These are phyloP conservation scores for Poeciliopsis presidionis DNA, from an alignment of 2,797 vertebrate species.

Conservation along the genomic window DNA sequence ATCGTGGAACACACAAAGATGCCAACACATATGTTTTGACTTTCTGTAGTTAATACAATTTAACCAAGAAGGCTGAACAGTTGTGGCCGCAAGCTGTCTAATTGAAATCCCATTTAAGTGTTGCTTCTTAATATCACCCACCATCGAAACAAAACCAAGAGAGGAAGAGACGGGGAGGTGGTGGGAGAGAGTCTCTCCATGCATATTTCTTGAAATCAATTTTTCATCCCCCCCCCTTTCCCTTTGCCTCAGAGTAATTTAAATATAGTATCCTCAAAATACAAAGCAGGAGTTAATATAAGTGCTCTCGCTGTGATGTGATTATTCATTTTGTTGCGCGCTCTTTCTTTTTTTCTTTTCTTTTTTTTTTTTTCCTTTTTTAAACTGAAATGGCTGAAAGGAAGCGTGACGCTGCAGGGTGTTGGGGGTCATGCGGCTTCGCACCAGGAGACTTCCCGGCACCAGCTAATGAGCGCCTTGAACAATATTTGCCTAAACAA, in stretches of 20 bases:
- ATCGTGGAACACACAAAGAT: constrained; percentile 19
- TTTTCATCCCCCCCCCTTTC: constrained; percentile 56
- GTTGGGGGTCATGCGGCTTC: constrained; percentile 32
- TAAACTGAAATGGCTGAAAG: constrained; percentile 33
- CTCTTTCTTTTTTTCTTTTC: constrained; percentile 24
- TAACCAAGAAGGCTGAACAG: constrained; percentile 39
- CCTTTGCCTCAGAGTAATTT: constrained; percentile 66
- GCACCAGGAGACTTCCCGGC: constrained; percentile 24
- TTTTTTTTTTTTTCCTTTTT: constrained; percentile 26
- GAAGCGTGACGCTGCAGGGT: constrained; percentile 19
- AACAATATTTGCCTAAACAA: constrained; percentile 58
- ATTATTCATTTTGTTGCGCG: constrained; percentile 49
- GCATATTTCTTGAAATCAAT: constrained; percentile 55
- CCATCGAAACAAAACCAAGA: constrained; percentile 48
- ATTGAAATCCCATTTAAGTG: constrained; percentile 58
- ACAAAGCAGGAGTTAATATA: constrained; percentile 60
- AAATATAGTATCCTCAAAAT: constrained; percentile 73
- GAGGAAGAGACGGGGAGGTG: background rate
- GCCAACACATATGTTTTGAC: constrained; percentile 44
- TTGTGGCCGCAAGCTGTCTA: constrained; percentile 41
- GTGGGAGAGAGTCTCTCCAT: constrained; percentile 3
- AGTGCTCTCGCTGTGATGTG: constrained; percentile 43
- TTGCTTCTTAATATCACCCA: constrained; percentile 19
- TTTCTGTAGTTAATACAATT: constrained; percentile 45
- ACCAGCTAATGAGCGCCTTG: constrained; percentile 57